Conservation (phyloP, 2,113 vertebrate genomes). For the Xiphorhynchus elegans region DNA sequence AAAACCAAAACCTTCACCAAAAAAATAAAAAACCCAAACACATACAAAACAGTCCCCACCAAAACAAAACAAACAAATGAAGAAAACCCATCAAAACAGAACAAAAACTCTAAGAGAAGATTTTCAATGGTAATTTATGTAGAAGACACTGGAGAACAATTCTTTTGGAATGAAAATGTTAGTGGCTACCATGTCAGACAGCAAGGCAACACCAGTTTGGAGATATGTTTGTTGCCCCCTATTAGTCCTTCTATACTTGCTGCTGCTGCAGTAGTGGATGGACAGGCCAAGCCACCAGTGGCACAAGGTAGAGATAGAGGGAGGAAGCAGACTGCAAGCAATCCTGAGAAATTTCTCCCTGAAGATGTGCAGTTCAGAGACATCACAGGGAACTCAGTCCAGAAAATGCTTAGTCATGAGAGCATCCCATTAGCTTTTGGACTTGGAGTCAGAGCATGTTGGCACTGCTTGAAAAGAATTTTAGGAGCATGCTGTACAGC, state of each 20-base stretch:
- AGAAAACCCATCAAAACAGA: neutral
- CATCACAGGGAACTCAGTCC: neutral
- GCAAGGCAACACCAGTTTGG: neutral
- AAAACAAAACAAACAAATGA: neutral
- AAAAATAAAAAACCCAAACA: fast-evolving
- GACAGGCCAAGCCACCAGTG: neutral
- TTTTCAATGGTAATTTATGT: neutral
- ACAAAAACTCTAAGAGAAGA: neutral
- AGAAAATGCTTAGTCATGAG: conserved; percentile 16
- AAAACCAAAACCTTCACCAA: neutral
- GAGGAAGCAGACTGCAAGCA: neutral
- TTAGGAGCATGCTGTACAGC: neutral
- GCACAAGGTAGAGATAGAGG: neutral
- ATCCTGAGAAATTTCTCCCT: neutral
- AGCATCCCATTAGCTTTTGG: neutral
- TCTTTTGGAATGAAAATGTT: neutral
- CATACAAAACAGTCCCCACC: neutral
- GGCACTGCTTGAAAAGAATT: neutral
- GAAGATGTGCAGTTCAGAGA: neutral
- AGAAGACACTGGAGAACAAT: neutral
- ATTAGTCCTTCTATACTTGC: neutral
- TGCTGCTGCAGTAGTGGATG: neutral
- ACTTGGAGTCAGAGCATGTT: neutral
- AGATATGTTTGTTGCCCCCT: neutral
- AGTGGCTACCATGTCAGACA: neutral